Conservation (phyloP, 1,140 invertebrate genomes). For the Pseudoatta argentina region DNA sequence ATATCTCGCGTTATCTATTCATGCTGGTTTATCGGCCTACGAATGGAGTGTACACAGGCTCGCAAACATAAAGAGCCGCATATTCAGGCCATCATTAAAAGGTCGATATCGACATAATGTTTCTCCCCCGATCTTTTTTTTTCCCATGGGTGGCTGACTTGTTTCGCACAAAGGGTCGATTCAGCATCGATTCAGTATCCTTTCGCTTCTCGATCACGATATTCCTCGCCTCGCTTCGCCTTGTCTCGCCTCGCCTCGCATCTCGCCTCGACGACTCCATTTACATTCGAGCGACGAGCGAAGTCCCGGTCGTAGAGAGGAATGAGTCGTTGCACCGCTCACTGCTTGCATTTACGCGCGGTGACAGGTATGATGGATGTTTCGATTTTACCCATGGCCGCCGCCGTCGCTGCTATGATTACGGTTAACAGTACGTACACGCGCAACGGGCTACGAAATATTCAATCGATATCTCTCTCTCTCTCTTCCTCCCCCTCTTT, state of each 20-base stretch:
- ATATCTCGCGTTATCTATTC: constrained; percentile 40
- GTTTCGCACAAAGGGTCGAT: constrained; percentile 52
- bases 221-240: neutral
- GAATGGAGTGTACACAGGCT: constrained; percentile 6
- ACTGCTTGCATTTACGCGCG: constrained; percentile 72
- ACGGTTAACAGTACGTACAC: constrained; percentile 71
- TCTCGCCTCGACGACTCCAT: constrained; percentile 70
- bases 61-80: constrained; percentile 71
- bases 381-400: constrained; percentile 72
- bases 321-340: constrained; percentile 66
- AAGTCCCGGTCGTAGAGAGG: constrained; percentile 24
- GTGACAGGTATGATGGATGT: constrained; percentile 81
- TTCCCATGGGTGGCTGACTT: constrained; percentile 5
- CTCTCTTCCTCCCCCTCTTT: constrained; percentile 45
- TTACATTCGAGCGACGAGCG: constrained; percentile 66
- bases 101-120: constrained; percentile 53
- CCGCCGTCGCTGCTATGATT: constrained; percentile 71
- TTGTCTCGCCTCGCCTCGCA: constrained; percentile 43
- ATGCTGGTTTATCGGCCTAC: constrained; percentile 38
- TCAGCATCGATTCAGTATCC: constrained; percentile 45
- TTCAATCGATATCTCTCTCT: constrained; percentile 77
- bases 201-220: constrained; percentile 37
- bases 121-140: constrained; percentile 33
- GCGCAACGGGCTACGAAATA: constrained; percentile 74
- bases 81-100: constrained; percentile 60